Percentiles rank a stretch among this genome's conserved stretches.
Conservation (phyloP, 1,140 invertebrate species). For the Brachionus asplanchnoidis region DNA sequence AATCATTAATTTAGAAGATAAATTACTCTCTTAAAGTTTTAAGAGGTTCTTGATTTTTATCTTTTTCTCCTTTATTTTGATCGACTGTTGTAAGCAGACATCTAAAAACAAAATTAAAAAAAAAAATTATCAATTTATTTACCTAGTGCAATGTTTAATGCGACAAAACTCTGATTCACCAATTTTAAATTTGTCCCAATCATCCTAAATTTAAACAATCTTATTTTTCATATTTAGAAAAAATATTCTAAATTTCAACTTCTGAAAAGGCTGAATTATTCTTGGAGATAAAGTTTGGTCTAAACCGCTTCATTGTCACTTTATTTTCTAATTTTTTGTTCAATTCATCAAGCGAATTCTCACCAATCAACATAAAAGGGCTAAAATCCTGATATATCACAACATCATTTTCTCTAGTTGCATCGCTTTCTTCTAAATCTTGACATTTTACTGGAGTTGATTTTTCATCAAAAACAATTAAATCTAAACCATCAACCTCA, state of each 20-base stretch:
- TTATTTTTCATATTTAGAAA: neutral
- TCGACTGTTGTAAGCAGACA: constrained; percentile 51
- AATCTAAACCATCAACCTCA: neutral
- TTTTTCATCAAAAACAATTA: neutral
- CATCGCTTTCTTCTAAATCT: neutral
- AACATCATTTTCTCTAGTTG: neutral
- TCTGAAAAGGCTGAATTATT: neutral
- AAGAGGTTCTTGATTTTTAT: constrained; percentile 48
- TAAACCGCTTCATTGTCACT: neutral
- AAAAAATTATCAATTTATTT: neutral
- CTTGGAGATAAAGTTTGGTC: constrained; percentile 19
- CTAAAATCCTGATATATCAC: constrained; percentile 1
- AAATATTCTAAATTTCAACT: neutral
- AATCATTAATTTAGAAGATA: neutral
- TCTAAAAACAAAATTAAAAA: constrained; percentile 36
- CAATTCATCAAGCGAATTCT: neutral
- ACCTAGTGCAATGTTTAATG: constrained; percentile 47
- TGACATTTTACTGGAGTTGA: neutral
- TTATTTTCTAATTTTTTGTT: constrained; percentile 40
- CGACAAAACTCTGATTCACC: constrained; percentile 45
- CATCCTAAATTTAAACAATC: constrained; percentile 44
- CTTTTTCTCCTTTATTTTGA: constrained; percentile 46
- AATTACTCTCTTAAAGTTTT: constrained; percentile 48
- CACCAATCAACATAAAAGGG: neutral
- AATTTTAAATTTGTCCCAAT: constrained; percentile 47